Base-by-base conservation (phyloP, 1,140 invertebrate genomes). In the Anastrepha ludens region DNA sequence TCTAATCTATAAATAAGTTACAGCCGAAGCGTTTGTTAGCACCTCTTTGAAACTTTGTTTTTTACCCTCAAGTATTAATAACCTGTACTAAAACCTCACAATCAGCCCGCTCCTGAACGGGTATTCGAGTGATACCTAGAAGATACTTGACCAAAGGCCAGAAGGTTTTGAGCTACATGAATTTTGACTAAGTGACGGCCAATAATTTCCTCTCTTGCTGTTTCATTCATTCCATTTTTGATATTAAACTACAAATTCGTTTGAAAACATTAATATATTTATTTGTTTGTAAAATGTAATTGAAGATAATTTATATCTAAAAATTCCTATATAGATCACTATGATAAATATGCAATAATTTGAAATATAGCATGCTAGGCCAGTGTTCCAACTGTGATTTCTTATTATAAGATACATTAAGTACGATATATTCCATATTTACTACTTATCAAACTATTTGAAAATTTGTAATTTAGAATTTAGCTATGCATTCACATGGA, bases 401-500 rank as follows among this genome's bases (percentile, higher is more conserved):
- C 29, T 67, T 67, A 67, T 39, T 11, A 13, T 58, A 58, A 13
- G 20, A 67, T 67, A 67, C 29, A 67, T 67, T 41, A 20, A 64
- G 6, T 64, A 64, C 62, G 62, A 20, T 64, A 64, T 17, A 62
- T 17, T 6, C 39, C 39, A 67, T 81, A 62, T 81, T 64, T 47
- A 44, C 87, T 87, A 87, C 87, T 81, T 81, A 87, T 81, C 64
- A 44, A 62, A 87, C 59, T 81, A 81, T 15, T n/a, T 74, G 50
- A 62, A 59, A 81, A 81, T 11, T 74, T 81, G 15, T 15, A 60
- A 47, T 60, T 81, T 58, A 87, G 62, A 87, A 87, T 81, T 87
- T 81, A 87, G 20, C 74, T 64, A 81, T 87, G 59, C 60, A 81
- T 81, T 87, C 50, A 87, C 87, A 81, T 64, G 58, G 74, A 81